Evolutionary conservation across 1,140 invertebrate genomes (phyloP), one percentile per base, ranked within the genome.

Genomic region (Octopus bimaculoides): DNA sequence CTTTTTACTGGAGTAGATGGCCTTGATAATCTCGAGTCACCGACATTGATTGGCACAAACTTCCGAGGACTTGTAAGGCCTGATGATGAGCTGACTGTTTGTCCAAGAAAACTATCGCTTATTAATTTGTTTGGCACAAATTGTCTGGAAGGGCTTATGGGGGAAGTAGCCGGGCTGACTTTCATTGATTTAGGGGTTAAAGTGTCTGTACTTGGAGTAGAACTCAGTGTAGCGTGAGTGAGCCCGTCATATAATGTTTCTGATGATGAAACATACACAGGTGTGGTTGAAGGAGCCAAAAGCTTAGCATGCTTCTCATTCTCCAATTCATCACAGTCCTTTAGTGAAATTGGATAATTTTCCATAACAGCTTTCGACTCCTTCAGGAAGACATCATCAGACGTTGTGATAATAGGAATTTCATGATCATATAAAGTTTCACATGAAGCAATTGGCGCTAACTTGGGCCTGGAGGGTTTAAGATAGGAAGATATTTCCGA

Each of bases 191-290:
- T 83, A 12, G 90, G 89, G 5, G 89, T 89, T 77, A 90, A 84
- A 93, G 95, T 91, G 94, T 95, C 86, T 92, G 94, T 69, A 91
- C 92, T 86, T 90, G 91, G 86, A 92, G 92, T 75, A 89, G 92
- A 84, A 78, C 92, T 89, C 69, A 92, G 91, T 20, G 91, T 89
- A 61, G 77, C 20, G 87, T 87, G 78, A 88, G 86, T 69, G 84
- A 87, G 78, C 83, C 82, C 55, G 86, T 77, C 9, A 86, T 85
- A 69, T 85, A 83, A 76, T 56, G 82, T 83, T n/a, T 82, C 80
- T 77, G 77, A 80, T 12, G 81, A 79, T 53, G 54, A 78, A 4
- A 69, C 78, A 52, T 54, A 66, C 54, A 81, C 71, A 73, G 82
- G 82, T 73, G 81, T 87, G 56, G 85, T 81, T 14, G 82, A 80